Percentiles rank a stretch among this genome's conserved stretches.
These are phyloP conservation scores for Xestia ashworthii DNA, from an alignment of 2,888 invertebrate genomes.

Conservation along the genomic window DNA sequence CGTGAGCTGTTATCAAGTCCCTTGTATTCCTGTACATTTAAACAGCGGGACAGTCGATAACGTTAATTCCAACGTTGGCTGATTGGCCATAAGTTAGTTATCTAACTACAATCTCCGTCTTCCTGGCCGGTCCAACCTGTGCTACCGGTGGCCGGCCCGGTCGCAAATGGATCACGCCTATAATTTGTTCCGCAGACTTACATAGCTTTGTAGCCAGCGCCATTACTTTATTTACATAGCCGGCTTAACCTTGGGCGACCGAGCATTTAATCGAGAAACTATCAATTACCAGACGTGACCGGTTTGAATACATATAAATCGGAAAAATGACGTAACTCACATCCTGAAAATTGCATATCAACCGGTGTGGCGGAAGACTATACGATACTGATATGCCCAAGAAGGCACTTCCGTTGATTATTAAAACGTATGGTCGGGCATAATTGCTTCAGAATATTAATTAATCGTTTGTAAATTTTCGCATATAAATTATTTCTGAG, in stretches of 20 bases:
- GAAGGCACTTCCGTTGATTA: conserved; percentile 72
- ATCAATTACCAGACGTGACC: conserved; percentile 66
- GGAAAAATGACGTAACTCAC: conserved; percentile 66
- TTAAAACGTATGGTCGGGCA: conserved; percentile 64
- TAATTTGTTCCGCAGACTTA: conserved; percentile 72
- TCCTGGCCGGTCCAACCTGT: conserved; percentile 67
- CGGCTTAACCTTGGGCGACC: conserved; percentile 72
- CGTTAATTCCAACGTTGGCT: conserved; percentile 61
- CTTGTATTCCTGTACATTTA: conserved; percentile 54
- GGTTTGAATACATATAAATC: conserved; percentile 49
- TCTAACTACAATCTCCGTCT: conserved; percentile 69
- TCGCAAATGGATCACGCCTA: conserved; percentile 69
- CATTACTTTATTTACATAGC: conserved; percentile 72
- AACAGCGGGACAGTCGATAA: conserved; percentile 60
- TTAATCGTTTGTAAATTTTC: conserved; percentile 65
- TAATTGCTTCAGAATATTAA: conserved; percentile 71
- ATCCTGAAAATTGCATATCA: conserved; percentile 66
- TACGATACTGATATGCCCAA: conserved; percentile 63
- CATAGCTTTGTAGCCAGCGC: conserved; percentile 62
- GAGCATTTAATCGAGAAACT: conserved; percentile 64
- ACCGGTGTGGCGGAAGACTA: conserved; percentile 42
- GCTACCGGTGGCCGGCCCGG: conserved; percentile 66
- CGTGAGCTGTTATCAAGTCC: conserved; percentile 51
- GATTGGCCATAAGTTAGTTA: conserved; percentile 65
- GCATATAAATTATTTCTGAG: conserved; percentile 65